These are phyloP conservation scores for Sarcophaga variegata DNA, from an alignment of 2,888 invertebrate species.

Conservation along the genomic window DNA sequence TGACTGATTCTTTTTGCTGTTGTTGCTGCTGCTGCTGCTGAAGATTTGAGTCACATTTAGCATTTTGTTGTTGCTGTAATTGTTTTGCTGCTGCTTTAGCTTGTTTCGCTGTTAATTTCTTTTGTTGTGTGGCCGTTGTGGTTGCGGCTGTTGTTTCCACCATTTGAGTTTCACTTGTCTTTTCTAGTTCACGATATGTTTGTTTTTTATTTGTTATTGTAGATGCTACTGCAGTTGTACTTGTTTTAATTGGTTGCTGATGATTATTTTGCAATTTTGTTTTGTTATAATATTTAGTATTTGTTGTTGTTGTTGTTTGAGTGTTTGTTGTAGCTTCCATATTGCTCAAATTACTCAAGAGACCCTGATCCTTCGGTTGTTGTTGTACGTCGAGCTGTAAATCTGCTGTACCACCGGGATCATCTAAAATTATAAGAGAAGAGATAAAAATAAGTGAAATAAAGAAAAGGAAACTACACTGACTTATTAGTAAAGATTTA, in stretches of 20 bases:
- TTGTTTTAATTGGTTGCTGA: constrained; percentile 70
- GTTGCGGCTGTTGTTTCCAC: constrained; percentile 48
- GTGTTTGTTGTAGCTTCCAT: constrained; percentile 78
- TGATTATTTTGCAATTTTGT: constrained; percentile 75
- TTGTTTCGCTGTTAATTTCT: constrained; percentile 72
- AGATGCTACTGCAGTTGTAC: constrained; percentile 59
- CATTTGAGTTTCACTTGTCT: constrained; percentile 60
- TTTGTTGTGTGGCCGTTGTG: constrained; percentile 39
- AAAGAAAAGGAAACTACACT: no score
- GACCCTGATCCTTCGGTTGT: constrained; percentile 52
- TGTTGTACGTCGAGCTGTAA: constrained; percentile 71
- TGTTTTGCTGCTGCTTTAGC: constrained; percentile 71
- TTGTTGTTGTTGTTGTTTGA: constrained; percentile 73
- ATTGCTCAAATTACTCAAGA: constrained; percentile 71
- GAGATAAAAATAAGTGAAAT: no score
- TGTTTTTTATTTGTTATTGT: constrained; percentile 72
- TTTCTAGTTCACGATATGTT: constrained; percentile 76
- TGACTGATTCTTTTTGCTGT: constrained; percentile 65
- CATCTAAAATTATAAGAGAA: constrained; percentile 75
- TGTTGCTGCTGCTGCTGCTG: constrained; percentile 61
- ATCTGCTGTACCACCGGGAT: constrained; percentile 77
- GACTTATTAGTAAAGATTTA: no score
- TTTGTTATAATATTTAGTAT: constrained; percentile 74
- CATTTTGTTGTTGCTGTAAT: constrained; percentile 66
- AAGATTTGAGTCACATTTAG: constrained; percentile 66